Conservation (phyloP, 2,888 invertebrate species). For the Eupithecia vulgata region DNA sequence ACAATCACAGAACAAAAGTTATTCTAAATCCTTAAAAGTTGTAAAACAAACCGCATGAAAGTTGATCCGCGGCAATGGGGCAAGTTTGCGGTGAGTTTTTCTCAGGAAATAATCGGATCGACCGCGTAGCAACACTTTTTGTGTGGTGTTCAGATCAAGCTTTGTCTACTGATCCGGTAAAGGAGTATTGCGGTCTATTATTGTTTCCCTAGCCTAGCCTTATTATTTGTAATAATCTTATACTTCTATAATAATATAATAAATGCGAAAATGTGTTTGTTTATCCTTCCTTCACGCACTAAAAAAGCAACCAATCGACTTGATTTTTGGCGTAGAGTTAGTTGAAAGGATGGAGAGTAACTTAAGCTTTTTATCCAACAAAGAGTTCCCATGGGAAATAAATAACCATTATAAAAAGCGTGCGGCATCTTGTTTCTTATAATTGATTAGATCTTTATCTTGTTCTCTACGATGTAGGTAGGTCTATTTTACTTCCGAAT, state of each 20-base stretch:
- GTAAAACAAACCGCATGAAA: constrained; percentile 32
- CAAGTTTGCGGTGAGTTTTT: constrained; percentile 34
- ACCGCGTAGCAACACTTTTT: constrained; percentile 32
- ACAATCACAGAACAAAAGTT: constrained; percentile 31
- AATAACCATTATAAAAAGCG: too few relatives aligned
- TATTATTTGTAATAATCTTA: constrained; percentile 15
- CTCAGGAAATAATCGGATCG: constrained; percentile 30
- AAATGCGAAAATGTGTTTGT: too few relatives aligned
- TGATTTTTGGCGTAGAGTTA: too few relatives aligned
- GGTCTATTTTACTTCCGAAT: neutral
- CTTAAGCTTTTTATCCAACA: too few relatives aligned
- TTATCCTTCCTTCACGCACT: too few relatives aligned
- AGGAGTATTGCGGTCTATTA: constrained; percentile 27
- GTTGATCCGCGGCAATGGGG: constrained; percentile 33
- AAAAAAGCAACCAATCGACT: too few relatives aligned
- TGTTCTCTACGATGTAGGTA: neutral
- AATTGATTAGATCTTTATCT: neutral
- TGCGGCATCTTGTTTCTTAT: too few relatives aligned
- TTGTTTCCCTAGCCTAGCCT: constrained; percentile 1
- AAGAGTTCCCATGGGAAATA: too few relatives aligned
- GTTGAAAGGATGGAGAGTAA: too few relatives aligned
- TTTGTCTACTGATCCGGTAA: constrained; percentile 32
- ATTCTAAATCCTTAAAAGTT: constrained; percentile 26
- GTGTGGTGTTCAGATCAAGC: constrained; percentile 23
- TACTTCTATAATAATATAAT: too few relatives aligned